Evolutionary conservation across 2,888 invertebrate species (phyloP).

Genomic region (Thysanoteuthis rhombus): DNA sequence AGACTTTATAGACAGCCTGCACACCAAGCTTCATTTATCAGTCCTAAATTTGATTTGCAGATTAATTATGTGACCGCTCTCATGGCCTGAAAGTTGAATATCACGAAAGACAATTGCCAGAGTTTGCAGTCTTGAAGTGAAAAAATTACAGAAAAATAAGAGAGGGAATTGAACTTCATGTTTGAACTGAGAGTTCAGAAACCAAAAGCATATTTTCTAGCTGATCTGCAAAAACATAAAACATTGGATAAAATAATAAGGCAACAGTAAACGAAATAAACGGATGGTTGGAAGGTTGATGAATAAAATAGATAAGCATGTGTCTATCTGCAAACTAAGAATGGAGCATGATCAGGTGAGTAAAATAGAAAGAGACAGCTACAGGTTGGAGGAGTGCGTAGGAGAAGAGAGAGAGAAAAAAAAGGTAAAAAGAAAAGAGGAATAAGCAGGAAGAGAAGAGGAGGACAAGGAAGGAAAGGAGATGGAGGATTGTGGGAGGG

Average conservation of each 20-base stretch:
- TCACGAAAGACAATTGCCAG: too few relatives aligned
- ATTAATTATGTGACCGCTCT: too few relatives aligned
- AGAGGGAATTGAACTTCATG: too few relatives aligned
- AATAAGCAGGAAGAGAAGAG: too few relatives aligned
- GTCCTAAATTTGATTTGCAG: too few relatives aligned
- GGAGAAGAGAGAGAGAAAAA: not conserved
- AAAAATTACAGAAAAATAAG: too few relatives aligned
- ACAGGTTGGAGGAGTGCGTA: not conserved
- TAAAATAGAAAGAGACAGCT: not conserved
- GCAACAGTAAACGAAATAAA: not conserved
- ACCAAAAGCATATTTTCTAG: not conserved
- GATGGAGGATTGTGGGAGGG: too few relatives aligned
- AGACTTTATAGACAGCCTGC: too few relatives aligned
- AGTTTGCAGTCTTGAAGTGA: too few relatives aligned
- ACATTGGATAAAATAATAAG: not conserved
- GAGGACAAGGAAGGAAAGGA: not conserved
- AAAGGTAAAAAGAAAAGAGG: not conserved
- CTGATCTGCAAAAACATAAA: not conserved
- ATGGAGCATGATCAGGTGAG: not conserved
- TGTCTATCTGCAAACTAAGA: constrained; percentile 14
- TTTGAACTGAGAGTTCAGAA: not conserved
- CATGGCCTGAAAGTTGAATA: too few relatives aligned
- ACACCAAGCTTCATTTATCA: too few relatives aligned
- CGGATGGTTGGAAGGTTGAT: not conserved
- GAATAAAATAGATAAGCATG: not conserved